Conservation (phyloP, 35 echinoderm and acorn worm genomes). For the Ophioderma brevispina region DNA sequence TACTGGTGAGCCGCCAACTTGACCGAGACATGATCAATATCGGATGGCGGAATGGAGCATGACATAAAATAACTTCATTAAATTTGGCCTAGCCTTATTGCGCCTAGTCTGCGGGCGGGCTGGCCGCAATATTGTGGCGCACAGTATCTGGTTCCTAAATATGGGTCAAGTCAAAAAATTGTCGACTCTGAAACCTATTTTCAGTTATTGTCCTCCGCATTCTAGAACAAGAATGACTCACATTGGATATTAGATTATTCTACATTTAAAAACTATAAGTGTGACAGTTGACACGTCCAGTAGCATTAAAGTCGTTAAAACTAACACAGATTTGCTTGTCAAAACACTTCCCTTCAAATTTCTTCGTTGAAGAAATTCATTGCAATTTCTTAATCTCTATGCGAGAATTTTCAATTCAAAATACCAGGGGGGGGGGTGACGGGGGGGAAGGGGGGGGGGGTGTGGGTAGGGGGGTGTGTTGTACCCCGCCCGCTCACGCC, state of each 20-base stretch:
- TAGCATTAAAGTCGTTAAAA: too few species aligned
- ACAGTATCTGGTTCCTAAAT: neutral
- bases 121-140: neutral
- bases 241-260: neutral
- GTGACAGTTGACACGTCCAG: too few species aligned
- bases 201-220: neutral
- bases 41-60: neutral
- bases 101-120: neutral
- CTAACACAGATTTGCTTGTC: too few species aligned
- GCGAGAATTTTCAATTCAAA: too few species aligned
- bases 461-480: too few species aligned
- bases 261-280: too few species aligned
- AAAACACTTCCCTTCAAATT: too few species aligned
- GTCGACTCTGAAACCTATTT: neutral
- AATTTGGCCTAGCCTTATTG: neutral
- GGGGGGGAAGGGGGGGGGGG: too few species aligned
- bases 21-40: slow-evolving; percentile 6
- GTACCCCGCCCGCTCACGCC: too few species aligned
- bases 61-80: slow-evolving; percentile 2
- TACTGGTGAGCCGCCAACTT: slow-evolving; percentile 4
- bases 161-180: neutral
- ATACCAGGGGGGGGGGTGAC: too few species aligned
- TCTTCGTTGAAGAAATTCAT: too few species aligned
- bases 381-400: too few species aligned
- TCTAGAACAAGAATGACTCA: neutral